Base-by-base conservation (phyloP, 1,140 invertebrate genomes). In the Gonioctena quinquepunctata region DNA sequence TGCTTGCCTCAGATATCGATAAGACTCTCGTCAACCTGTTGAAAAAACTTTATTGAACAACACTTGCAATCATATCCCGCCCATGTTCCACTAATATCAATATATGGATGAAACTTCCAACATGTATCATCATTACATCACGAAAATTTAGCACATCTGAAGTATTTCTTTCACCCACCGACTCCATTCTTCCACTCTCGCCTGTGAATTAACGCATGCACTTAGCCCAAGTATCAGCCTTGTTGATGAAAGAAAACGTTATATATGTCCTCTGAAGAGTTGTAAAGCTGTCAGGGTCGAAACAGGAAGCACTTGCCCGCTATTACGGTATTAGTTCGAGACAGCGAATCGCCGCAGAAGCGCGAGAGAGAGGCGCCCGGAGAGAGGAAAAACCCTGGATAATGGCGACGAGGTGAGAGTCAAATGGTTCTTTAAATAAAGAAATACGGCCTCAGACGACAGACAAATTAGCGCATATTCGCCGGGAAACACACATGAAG, bases 371-470 rank as follows among this genome's bases (percentile, higher is more conserved):
- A 70, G 67, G 48, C 67, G 68, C 61, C 71, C 66, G 63, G 60
- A 75, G 66, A 52, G 70, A 65, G 59, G 73, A 42, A 70, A 69
- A 65, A 59, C 54, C 66, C 57, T 57, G 65, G 71, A 69, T 79
- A 79, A 79, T 77, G 77, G 77, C 69, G 49, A 68, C 71, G 74
- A 77, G 76, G 76, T 78, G 76, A 73, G 77, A 77, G 77, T 77
- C 77, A 79, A 79, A 79, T 79, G 77, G 77, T 61, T 70, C 70
- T 66, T 69, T 72, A 76, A 79, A 79, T 79, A 76, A 79, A 79
- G 77, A 79, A 79, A 78, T 79, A 79, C 73, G 71, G 73, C 68
- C 63, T 59, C 61, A 54, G 76, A 57, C 72, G 77, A 79, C 77
- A 77, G 77, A 79, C 77, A 78, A 79, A 79, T 79, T 79, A 79